phyloP scores from a whole-genome alignment of 2,113 vertebrate genomes.

The Dicerorhinus sumatrensis region DNA sequence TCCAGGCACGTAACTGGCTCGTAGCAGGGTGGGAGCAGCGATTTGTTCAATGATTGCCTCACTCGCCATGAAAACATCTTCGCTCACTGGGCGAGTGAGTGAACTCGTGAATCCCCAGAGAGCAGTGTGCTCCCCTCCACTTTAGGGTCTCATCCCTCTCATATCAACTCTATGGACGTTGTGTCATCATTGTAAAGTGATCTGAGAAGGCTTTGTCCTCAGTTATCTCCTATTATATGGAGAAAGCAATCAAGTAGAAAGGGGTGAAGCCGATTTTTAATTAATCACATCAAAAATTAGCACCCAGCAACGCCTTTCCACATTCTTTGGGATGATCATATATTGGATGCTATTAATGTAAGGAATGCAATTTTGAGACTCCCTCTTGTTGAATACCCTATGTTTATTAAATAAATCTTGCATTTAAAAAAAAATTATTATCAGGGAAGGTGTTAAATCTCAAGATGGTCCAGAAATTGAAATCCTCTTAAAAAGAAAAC shows the following conservation, averaged over 20 bases:
- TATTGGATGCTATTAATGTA: not conserved
- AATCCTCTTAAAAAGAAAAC: not conserved
- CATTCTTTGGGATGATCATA: not conserved
- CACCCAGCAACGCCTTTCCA: not conserved
- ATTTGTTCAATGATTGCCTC: not conserved
- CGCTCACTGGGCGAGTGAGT: not conserved
- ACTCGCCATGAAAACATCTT: not conserved
- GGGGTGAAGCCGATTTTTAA: not conserved
- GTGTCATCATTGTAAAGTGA: not conserved
- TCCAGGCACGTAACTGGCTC: not conserved
- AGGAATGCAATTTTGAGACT: not conserved
- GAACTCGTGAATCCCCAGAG: not conserved
- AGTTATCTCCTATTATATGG: not conserved
- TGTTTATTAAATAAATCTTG: not conserved
- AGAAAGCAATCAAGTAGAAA: not conserved
- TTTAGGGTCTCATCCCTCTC: not conserved
- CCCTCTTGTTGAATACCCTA: not conserved
- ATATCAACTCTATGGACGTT: not conserved
- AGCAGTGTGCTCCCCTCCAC: not conserved
- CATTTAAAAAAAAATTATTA: not conserved
- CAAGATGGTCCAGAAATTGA: not conserved
- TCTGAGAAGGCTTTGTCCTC: not conserved
- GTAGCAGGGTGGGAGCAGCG: not conserved
- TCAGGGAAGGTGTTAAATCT: not conserved
- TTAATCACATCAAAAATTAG: conserved; percentile 11